These are phyloP conservation scores for Apodemia duryi DNA, from an alignment of 2,888 invertebrate genomes.

Conservation along the genomic window DNA sequence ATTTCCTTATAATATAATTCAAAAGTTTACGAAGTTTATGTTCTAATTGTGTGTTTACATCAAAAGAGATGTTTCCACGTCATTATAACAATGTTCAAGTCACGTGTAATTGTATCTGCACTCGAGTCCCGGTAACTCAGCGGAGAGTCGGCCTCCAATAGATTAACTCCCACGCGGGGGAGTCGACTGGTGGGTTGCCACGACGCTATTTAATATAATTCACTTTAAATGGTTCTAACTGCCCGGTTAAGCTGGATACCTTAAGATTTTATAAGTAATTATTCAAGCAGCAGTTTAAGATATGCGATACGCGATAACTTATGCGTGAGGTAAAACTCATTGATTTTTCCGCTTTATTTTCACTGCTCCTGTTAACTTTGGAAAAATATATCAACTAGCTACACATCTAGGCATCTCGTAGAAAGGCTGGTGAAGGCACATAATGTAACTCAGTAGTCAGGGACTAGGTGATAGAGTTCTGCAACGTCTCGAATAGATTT, in stretches of 20 bases:
- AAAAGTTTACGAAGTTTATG: no score
- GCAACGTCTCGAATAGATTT: no score
- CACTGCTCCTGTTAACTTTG: no score
- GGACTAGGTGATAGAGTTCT: no score
- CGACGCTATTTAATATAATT: slow-evolving; percentile 4
- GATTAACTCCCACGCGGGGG: slow-evolving; percentile 5
- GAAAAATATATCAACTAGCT: no score
- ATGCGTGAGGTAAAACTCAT: background rate
- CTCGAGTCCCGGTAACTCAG: background rate
- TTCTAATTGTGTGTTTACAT: no score
- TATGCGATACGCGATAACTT: background rate
- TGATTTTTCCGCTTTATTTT: no score
- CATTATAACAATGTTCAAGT: background rate
- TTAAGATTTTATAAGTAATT: background rate
- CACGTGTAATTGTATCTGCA: background rate
- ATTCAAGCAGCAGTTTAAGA: background rate
- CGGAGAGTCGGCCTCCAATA: background rate
- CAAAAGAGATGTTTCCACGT: background rate
- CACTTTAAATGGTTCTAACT: slow-evolving; percentile 9
- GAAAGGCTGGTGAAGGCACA: no score
- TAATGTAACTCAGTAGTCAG: no score
- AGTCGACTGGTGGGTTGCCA: background rate
- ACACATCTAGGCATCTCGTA: no score
- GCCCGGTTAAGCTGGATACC: background rate
- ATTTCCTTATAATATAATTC: no score